These are phyloP conservation scores for Macrophya alboannulata DNA, from an alignment of 2,888 invertebrate species.

Conservation along the genomic window DNA sequence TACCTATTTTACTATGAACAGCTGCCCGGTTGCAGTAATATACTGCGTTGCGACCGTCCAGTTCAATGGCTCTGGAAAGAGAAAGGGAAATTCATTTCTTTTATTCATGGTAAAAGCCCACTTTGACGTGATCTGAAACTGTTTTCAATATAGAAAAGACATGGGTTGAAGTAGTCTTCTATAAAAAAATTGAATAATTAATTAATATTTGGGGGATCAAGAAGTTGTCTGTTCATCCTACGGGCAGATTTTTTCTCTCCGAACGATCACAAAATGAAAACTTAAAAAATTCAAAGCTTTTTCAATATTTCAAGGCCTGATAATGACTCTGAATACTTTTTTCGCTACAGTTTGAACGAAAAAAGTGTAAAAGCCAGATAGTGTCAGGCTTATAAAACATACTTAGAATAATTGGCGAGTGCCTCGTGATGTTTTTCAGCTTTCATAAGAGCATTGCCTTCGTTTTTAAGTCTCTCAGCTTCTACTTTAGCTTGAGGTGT, in stretches of 20 bases:
- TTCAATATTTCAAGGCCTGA: not conserved
- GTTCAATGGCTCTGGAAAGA: slow-evolving; percentile 89
- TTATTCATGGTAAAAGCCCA: not conserved
- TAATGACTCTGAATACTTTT: not conserved
- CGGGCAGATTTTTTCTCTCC: too few species aligned
- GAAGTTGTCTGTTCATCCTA: too few species aligned
- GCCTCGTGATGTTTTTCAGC: slow-evolving; percentile 91
- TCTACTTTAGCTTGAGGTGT: slow-evolving; percentile 83
- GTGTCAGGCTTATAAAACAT: slow-evolving; percentile 61
- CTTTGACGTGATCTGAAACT: too few species aligned
- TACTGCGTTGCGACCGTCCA: slow-evolving; percentile 94
- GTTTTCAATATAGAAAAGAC: not conserved
- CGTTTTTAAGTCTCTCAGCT: slow-evolving; percentile 93
- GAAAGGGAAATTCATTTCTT: slow-evolving; percentile 51
- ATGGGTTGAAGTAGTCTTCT: too few species aligned
- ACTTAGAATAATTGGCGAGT: slow-evolving; percentile 89
- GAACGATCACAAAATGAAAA: too few species aligned
- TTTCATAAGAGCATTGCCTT: slow-evolving; percentile 95
- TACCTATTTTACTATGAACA: slow-evolving; percentile 94
- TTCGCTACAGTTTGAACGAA: not conserved
- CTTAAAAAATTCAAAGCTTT: not conserved
- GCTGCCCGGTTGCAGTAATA: slow-evolving; percentile 99
- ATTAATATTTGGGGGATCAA: too few species aligned
- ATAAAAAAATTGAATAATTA: not conserved
- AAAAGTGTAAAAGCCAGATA: not conserved